These are phyloP conservation scores for Andinoacara biseriatus DNA, from an alignment of 2,113 vertebrate species.

Conservation along the genomic window DNA sequence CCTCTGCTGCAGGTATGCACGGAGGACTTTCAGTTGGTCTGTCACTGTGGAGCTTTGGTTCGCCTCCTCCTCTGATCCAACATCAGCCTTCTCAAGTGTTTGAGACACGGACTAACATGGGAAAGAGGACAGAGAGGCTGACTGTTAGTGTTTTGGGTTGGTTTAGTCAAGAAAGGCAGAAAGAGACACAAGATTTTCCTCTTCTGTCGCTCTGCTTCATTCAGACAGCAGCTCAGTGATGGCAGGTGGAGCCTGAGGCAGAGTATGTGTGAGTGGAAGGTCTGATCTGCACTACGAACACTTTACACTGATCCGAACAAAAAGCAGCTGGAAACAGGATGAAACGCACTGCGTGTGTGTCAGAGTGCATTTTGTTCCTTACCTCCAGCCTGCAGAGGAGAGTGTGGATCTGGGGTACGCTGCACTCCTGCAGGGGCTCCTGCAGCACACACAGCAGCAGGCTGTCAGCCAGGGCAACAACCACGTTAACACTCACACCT, in stretches of 20 bases:
- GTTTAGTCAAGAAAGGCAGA: not conserved
- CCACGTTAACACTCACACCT: not conserved
- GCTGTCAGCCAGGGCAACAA: constrained; percentile 63
- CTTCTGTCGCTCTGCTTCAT: not conserved
- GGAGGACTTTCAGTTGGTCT: constrained; percentile 65
- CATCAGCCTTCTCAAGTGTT: constrained; percentile 35
- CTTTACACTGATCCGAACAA: constrained; percentile 39
- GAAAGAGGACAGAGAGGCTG: not conserved
- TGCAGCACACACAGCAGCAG: constrained; percentile 76
- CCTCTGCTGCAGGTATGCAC: constrained; percentile 77
- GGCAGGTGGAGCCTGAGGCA: constrained; percentile 29
- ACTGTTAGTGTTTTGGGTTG: constrained; percentile 5
- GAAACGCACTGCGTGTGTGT: constrained; percentile 10
- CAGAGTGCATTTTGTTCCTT: not conserved
- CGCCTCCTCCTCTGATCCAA: constrained; percentile 1
- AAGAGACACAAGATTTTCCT: not conserved
- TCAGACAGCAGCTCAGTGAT: constrained; percentile 33
- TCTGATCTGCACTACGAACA: constrained; percentile 22
- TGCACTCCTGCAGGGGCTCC: constrained; percentile 70
- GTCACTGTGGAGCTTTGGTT: constrained; percentile 14
- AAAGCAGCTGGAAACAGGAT: constrained; percentile 32
- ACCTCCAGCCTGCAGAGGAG: constrained; percentile 76
- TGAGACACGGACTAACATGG: constrained; percentile 63
- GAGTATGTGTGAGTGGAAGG: constrained; percentile 21
- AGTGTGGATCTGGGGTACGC: constrained; percentile 52